These are phyloP conservation scores for Drosophila engyochracea DNA, from an alignment of 2,888 invertebrate species.

Conservation along the genomic window DNA sequence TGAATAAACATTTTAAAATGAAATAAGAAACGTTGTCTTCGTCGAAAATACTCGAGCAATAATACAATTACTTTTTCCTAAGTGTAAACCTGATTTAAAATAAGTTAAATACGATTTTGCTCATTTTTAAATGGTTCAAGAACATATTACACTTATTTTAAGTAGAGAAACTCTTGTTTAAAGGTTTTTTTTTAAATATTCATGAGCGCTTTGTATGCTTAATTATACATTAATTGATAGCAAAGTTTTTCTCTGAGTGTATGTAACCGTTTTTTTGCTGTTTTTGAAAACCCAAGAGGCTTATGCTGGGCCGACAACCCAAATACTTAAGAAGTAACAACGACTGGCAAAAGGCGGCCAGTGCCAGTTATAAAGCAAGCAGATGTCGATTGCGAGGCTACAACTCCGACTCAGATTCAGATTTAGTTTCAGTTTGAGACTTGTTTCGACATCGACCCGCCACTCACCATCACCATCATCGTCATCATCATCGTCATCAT, in stretches of 20 bases:
- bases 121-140: neutral
- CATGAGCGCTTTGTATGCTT: neutral
- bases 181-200: neutral
- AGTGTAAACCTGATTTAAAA: neutral
- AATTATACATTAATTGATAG: neutral
- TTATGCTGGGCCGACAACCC: slow-evolving; percentile 68
- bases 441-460: slow-evolving; percentile 53
- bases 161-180: neutral
- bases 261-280: neutral
- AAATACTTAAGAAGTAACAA: slow-evolving; percentile 65
- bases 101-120: neutral
- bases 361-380: slow-evolving; percentile 40
- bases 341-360: slow-evolving; percentile 15
- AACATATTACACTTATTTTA: neutral
- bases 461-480: slow-evolving; percentile 15
- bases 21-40: neutral
- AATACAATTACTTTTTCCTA: neutral
- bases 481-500: slow-evolving; percentile 3
- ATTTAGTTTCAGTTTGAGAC: slow-evolving; percentile 30
- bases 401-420: slow-evolving; percentile 16
- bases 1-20: neutral
- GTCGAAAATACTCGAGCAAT: neutral
- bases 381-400: slow-evolving; percentile 46
- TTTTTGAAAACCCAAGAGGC: slow-evolving; percentile 67
- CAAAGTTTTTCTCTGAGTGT: neutral